These are phyloP conservation scores for Trissoscelio sp. DNA, from an alignment of 2,888 invertebrate genomes.

Conservation along the genomic window DNA sequence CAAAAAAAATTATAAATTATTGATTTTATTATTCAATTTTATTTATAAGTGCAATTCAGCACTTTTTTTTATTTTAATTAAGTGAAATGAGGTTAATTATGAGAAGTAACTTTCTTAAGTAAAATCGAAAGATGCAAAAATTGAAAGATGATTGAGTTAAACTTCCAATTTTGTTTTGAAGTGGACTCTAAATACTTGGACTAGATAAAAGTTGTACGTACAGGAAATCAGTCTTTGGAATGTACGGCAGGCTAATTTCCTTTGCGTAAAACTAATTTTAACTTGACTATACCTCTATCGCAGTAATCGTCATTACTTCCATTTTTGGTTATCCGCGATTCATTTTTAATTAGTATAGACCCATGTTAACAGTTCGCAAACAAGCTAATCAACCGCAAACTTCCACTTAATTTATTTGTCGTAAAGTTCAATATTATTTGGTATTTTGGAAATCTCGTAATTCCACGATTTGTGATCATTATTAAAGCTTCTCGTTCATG, in stretches of 20 bases:
- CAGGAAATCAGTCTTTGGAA: slow-evolving; percentile 29
- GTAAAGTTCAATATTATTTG: background rate
- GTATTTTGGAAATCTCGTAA: no score
- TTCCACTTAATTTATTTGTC: background rate
- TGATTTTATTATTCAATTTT: no score
- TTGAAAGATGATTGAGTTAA: slow-evolving; percentile 7
- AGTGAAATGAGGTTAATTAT: no score
- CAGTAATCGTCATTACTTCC: background rate
- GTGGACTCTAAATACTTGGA: slow-evolving; percentile 25
- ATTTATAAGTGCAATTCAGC: no score
- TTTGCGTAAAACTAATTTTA: slow-evolving; percentile 9
- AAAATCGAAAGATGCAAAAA: no score
- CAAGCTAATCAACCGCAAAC: background rate
- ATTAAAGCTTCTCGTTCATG: no score
- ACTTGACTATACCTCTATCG: background rate
- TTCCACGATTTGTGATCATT: no score
- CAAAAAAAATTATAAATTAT: no score
- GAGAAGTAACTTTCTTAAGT: no score
- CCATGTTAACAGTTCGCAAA: background rate
- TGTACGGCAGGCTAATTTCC: slow-evolving; percentile 23
- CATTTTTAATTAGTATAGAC: background rate
- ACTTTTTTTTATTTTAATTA: no score
- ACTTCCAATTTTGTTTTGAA: slow-evolving; percentile 20
- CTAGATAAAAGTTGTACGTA: slow-evolving; percentile 10
- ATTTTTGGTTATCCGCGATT: background rate